A percentile compares a stretch with the other conserved stretches of the same genome.
Evolutionary conservation across 2,888 invertebrate species (phyloP).

Genomic region (Tipula vernalis): DNA sequence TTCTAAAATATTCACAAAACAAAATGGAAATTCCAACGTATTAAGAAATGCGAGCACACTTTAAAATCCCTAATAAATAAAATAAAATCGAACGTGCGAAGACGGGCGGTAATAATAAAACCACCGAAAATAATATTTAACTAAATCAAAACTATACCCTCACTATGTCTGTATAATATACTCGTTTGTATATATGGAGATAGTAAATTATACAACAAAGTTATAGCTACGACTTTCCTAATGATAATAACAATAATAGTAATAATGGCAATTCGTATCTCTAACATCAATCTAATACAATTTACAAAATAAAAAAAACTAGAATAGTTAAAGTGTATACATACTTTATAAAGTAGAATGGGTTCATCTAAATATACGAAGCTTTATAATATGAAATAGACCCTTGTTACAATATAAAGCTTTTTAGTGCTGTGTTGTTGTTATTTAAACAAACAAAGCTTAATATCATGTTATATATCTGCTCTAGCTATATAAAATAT

Average conservation of each 20-base stretch:
- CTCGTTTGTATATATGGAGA: not conserved
- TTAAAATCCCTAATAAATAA: not conserved
- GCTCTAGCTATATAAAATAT: not conserved
- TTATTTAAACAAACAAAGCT: not conserved
- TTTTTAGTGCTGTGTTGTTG: not conserved
- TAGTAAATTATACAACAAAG: not conserved
- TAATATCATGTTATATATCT: not conserved
- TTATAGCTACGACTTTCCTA: not conserved
- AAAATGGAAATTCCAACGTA: not conserved
- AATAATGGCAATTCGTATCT: not conserved
- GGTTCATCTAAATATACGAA: not conserved
- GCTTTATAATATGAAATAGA: not conserved
- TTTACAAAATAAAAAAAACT: not conserved
- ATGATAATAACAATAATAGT: slow-evolving; percentile 4
- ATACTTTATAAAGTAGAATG: not conserved
- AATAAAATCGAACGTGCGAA: not conserved
- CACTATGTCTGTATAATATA: not conserved
- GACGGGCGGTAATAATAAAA: not conserved
- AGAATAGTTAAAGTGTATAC: not conserved
- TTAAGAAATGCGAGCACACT: not conserved
- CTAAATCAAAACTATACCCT: not conserved
- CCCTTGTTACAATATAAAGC: slow-evolving; percentile 4
- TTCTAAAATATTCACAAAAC: not conserved
- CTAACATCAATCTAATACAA: slow-evolving; percentile 1
- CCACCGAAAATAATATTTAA: not conserved